Percentiles rank a stretch among this genome's conserved stretches.
These are phyloP conservation scores for Orgyia antiqua DNA, from an alignment of 2,888 invertebrate species.

Conservation along the genomic window DNA sequence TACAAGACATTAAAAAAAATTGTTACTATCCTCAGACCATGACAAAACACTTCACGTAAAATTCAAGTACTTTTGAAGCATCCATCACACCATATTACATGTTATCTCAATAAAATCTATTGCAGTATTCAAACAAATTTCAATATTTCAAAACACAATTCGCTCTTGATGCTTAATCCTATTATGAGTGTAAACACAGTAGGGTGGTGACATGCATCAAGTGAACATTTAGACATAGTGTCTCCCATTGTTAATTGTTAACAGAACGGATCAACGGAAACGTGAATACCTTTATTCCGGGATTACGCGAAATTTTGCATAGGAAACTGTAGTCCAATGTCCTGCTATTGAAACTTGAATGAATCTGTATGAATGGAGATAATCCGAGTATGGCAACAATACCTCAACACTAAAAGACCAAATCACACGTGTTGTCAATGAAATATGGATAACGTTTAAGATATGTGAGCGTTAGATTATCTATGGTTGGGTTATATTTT, in stretches of 20 bases:
- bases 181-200: constrained; percentile 63
- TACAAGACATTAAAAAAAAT: too few relatives aligned
- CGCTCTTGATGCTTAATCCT: constrained; percentile 54
- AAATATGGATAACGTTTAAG: constrained; percentile 50
- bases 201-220: constrained; percentile 59
- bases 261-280: constrained; percentile 53
- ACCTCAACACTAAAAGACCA: constrained; percentile 44
- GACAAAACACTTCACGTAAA: too few relatives aligned
- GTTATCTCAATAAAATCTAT: constrained; percentile 27
- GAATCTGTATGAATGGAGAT: constrained; percentile 46
- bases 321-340: constrained; percentile 70
- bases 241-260: constrained; percentile 43
- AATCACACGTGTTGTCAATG: constrained; percentile 67
- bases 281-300: constrained; percentile 66
- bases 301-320: constrained; percentile 73
- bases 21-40: too few relatives aligned
- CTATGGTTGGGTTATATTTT: constrained; percentile 17
- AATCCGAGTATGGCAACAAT: constrained; percentile 50
- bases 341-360: constrained; percentile 50
- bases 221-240: constrained; percentile 47
- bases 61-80: neutral
- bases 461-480: neutral
- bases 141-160: constrained; percentile 54
- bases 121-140: too few relatives aligned
- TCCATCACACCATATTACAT: neutral